Percentiles rank a stretch among this genome's conserved stretches.
phyloP scores from a whole-genome alignment of 2,888 invertebrate species.

The Eretmocerus hayati region DNA sequence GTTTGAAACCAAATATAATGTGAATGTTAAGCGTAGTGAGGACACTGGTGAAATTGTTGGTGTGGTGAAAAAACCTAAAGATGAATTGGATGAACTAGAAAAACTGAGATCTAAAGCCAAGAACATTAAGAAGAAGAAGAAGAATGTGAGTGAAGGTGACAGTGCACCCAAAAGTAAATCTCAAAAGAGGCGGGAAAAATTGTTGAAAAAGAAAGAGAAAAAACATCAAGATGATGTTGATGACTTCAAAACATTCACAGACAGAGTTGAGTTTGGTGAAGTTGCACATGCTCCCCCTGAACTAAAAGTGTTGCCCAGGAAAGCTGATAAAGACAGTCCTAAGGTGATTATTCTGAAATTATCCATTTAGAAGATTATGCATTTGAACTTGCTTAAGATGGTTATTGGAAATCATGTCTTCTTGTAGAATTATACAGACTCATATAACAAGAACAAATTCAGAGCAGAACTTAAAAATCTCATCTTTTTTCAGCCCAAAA shows the following conservation, averaged over 20 bases:
- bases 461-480: too few species aligned
- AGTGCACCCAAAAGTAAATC: slow-evolving; percentile 47
- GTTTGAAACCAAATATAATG: slow-evolving; percentile 58
- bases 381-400: too few species aligned
- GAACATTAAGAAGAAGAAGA: slow-evolving; percentile 40
- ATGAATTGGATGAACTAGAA: slow-evolving; percentile 51
- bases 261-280: slow-evolving; percentile 69
- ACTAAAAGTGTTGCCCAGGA: slow-evolving; percentile 51
- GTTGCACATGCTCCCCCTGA: slow-evolving; percentile 66
- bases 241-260: slow-evolving; percentile 51
- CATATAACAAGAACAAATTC: too few species aligned
- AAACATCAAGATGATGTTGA: slow-evolving; percentile 40
- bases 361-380: too few species aligned
- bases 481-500: slow-evolving; percentile 62
- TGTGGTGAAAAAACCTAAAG: slow-evolving; percentile 49
- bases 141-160: slow-evolving; percentile 16
- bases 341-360: not conserved
- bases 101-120: slow-evolving; percentile 40
- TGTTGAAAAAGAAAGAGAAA: slow-evolving; percentile 49
- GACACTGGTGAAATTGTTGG: slow-evolving; percentile 50
- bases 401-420: too few species aligned
- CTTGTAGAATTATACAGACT: too few species aligned
- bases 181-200: slow-evolving; percentile 52
- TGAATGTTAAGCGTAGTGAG: slow-evolving; percentile 52
- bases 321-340: slow-evolving; percentile 39